phyloP scores from a whole-genome alignment of 2,113 vertebrate species.

The Cyprinodon brontotheroides region DNA sequence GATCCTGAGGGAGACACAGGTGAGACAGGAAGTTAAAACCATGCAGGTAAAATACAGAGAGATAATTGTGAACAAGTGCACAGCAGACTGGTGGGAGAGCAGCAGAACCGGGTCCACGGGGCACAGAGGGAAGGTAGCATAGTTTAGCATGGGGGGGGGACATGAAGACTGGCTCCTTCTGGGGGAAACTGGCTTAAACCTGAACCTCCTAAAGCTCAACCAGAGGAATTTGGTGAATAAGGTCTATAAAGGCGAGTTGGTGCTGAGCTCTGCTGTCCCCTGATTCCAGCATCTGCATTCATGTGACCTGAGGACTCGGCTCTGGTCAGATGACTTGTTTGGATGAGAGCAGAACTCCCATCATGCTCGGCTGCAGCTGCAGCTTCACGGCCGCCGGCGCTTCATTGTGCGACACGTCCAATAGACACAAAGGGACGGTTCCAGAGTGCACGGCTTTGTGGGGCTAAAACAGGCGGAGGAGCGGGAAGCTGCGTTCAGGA shows the following conservation, averaged over 20 bases:
- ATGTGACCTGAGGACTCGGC: constrained; percentile 1
- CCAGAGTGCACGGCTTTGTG: constrained; percentile 56
- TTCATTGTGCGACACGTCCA: constrained; percentile 24
- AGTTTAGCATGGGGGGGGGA: too few species aligned
- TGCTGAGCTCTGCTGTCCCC: background rate
- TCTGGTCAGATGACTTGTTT: constrained; percentile 15
- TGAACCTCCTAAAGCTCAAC: background rate
- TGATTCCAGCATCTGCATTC: background rate
- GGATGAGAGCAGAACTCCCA: background rate
- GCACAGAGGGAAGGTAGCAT: too few species aligned
- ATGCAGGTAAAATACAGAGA: background rate
- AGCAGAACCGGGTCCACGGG: background rate
- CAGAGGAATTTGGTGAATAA: background rate
- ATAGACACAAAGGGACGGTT: constrained; percentile 56
- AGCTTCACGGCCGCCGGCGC: background rate
- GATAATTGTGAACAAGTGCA: background rate
- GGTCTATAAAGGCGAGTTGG: background rate
- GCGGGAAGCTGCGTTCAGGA: constrained; percentile 36
- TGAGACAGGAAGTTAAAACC: background rate
- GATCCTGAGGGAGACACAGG: constrained; percentile 36
- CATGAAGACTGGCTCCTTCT: background rate
- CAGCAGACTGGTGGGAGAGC: background rate
- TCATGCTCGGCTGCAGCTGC: constrained; percentile 11
- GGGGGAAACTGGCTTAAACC: background rate
- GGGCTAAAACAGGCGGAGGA: constrained; percentile 9